Evolutionary conservation across 2,888 invertebrate species (phyloP).

Genomic region (Oligia strigilis): DNA sequence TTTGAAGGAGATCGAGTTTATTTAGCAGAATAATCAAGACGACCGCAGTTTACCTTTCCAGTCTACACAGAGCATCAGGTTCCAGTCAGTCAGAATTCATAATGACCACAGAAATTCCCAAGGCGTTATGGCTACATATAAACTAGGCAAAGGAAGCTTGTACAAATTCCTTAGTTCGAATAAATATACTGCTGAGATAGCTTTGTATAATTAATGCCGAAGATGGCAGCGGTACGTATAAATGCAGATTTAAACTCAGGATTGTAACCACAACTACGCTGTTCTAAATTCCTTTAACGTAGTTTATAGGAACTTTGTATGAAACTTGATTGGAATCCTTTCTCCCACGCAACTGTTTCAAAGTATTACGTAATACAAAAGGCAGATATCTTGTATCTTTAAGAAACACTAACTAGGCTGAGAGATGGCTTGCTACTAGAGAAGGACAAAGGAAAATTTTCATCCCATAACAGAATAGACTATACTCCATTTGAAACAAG

Average conservation of each 20-base stretch:
- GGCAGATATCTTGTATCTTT: not conserved
- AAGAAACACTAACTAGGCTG: no score
- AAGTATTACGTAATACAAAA: slow-evolving; percentile 16
- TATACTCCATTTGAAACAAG: no score
- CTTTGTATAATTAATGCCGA: slow-evolving; percentile 40
- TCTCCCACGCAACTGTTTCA: slow-evolving; percentile 24
- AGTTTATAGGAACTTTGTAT: slow-evolving; percentile 20
- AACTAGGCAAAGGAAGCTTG: slow-evolving; percentile 35
- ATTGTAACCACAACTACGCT: slow-evolving; percentile 16
- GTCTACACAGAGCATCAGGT: slow-evolving; percentile 25
- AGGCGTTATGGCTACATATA: slow-evolving; percentile 15
- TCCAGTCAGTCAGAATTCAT: slow-evolving; percentile 49
- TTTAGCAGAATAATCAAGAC: slow-evolving; percentile 47
- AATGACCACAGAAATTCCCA: slow-evolving; percentile 53
- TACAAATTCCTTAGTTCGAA: slow-evolving; percentile 38
- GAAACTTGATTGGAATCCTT: slow-evolving; percentile 23
- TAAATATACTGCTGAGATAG: slow-evolving; percentile 25
- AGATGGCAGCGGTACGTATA: slow-evolving; percentile 33
- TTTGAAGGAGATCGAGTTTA: slow-evolving; percentile 38
- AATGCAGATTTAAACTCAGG: slow-evolving; percentile 47
- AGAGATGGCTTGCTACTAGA: not conserved
- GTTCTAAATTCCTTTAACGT: slow-evolving; percentile 41
- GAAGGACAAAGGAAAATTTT: not conserved
- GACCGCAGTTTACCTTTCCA: slow-evolving; percentile 12
- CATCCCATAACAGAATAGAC: no score